These are phyloP conservation scores for Heterodera carotae DNA, from an alignment of 1,140 invertebrate genomes.

Conservation along the genomic window DNA sequence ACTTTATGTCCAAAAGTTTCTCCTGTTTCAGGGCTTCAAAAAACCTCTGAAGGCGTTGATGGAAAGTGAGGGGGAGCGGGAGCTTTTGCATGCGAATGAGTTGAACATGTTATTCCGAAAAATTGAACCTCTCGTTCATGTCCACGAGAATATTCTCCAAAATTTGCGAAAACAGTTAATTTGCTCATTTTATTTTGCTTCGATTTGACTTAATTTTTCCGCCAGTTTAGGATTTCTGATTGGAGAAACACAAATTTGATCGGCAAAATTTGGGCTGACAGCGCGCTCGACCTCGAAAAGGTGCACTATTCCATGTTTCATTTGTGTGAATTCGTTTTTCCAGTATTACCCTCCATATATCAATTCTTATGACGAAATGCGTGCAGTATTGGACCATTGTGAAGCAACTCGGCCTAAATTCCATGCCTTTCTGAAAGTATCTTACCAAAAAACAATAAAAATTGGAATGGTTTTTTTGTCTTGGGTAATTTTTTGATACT, in stretches of 20 bases:
- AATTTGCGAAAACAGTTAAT: conserved; percentile 3
- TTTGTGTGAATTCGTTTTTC: background rate
- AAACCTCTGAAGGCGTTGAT: conserved; percentile 33
- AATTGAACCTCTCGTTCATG: conserved; percentile 36
- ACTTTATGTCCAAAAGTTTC: background rate
- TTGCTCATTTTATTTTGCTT: background rate
- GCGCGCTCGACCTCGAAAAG: conserved; percentile 23
- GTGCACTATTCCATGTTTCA: background rate
- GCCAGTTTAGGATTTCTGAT: conserved; percentile 3
- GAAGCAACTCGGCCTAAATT: conserved; percentile 35
- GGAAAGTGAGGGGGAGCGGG: conserved; percentile 6
- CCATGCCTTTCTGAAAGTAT: conserved; percentile 37
- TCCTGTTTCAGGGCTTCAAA: conserved; percentile 41
- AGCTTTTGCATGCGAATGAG: conserved; percentile 38
- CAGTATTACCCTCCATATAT: conserved; percentile 46
- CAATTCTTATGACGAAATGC: conserved; percentile 41
- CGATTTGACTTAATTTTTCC: background rate
- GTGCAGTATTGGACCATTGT: conserved; percentile 30
- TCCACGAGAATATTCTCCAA: conserved; percentile 34
- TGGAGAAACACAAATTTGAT: conserved; percentile 27
- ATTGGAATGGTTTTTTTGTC: conserved; percentile 10
- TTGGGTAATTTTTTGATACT: background rate
- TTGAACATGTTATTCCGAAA: conserved; percentile 37
- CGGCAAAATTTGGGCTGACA: conserved; percentile 44
- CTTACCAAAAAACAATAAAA: conserved; percentile 21